Conservation (phyloP, 2,888 invertebrate genomes). For the Lasioglossum lativentre region DNA sequence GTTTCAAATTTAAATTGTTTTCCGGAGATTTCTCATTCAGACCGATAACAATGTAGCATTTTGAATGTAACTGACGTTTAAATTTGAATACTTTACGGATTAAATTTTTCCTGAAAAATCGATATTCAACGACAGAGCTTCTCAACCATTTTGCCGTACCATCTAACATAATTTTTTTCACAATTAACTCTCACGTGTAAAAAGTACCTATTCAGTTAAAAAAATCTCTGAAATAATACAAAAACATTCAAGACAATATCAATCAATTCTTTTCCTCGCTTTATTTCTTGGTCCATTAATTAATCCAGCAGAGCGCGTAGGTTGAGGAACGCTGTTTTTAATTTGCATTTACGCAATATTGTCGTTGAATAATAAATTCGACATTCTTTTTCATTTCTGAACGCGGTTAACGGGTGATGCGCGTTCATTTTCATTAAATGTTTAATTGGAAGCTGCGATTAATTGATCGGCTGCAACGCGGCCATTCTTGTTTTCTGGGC, state of each 20-base stretch:
- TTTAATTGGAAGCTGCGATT: constrained; percentile 10
- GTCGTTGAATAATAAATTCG: neutral
- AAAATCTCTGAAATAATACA: neutral
- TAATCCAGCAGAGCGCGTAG: neutral
- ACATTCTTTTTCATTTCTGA: neutral
- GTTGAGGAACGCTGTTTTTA: neutral
- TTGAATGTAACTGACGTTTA: neutral
- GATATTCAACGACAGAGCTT: constrained; percentile 1
- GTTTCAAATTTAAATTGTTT: neutral
- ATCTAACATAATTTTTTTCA: neutral
- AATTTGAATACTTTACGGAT: neutral
- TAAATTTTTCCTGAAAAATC: neutral
- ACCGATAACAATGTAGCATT: neutral
- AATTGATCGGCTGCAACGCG: constrained; percentile 25
- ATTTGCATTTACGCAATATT: neutral
- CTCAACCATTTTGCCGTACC: neutral
- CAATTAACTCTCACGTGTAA: neutral
- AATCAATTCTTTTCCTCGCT: neutral
- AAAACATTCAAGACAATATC: neutral
- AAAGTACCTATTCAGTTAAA: neutral
- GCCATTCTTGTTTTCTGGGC: constrained; percentile 54
- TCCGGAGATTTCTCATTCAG: neutral
- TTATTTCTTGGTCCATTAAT: neutral
- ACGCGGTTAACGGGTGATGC: neutral
- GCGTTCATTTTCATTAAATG: neutral